A percentile compares a stretch with the other conserved stretches of the same genome.
Evolutionary conservation across 2,888 invertebrate species (phyloP).

Genomic region (Anticlea derivata): DNA sequence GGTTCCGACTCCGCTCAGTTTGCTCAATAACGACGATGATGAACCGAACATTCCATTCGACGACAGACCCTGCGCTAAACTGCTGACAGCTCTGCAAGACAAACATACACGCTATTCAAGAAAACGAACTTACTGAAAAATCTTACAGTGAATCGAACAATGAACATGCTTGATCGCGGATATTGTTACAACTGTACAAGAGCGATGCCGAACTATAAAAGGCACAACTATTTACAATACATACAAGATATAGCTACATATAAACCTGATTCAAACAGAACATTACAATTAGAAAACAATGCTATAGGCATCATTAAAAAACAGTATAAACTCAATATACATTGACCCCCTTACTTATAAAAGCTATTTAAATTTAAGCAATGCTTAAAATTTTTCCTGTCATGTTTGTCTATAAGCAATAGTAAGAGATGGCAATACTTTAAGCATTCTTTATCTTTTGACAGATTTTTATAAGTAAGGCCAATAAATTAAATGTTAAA

Average conservation of each 20-base stretch:
- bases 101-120: conserved; percentile 58
- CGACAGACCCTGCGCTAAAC: conserved; percentile 83
- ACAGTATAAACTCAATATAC: too few relatives aligned
- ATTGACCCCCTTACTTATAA: too few relatives aligned
- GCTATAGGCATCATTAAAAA: not conserved
- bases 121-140: conserved; percentile 33
- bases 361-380: too few relatives aligned
- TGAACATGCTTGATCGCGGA: conserved; percentile 55
- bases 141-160: conserved; percentile 39
- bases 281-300: conserved; percentile 3
- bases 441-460: too few relatives aligned
- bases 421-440: too few relatives aligned
- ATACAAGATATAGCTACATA: conserved; percentile 22
- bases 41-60: conserved; percentile 91
- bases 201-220: conserved; percentile 50
- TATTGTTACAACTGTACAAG: conserved; percentile 58
- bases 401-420: too few relatives aligned
- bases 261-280: conserved; percentile 10
- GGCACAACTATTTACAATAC: conserved; percentile 59
- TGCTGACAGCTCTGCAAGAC: conserved; percentile 79
- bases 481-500: too few relatives aligned
- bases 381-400: too few relatives aligned
- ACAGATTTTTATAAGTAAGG: too few relatives aligned
- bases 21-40: conserved; percentile 86
- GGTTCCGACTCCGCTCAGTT: conserved; percentile 78